Base-by-base conservation (phyloP, 2,888 invertebrate genomes). In the Acronicta psi region DNA sequence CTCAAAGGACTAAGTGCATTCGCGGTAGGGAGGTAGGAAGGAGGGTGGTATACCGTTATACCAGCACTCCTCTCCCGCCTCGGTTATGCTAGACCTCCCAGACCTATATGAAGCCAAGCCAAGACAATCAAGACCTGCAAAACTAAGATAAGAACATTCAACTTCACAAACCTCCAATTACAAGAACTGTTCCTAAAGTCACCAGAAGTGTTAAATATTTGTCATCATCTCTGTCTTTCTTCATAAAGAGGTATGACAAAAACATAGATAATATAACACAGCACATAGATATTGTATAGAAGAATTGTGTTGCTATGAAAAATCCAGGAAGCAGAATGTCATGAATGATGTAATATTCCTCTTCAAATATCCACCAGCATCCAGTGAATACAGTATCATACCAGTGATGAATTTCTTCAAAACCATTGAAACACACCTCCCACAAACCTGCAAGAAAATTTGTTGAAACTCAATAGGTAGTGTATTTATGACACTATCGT, bases 311-410 rank as follows among this genome's bases (percentile, higher is more conserved):
- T 0, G 98, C 97, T 55, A 99, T 96, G 82, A 99, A 99, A 93
- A 99, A 99, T 13, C 97, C 96, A 51, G 98, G 98, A 75, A 98
- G 91, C 4, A 99, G 92, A 79, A 98, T 97, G 77, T 98, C 97
- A 80, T 98, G 97, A 72, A 99, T 98, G 59, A 98, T 98, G 84
- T 98, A 98, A 87, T 98, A 99, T 91, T 99, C 99, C 87, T 98
- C 99, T 90, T 99, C 98, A 83, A 99, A 98, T 61, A 99, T 97
- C 98, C 99, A 99, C 97, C 98, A 98, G 84, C 99, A 99, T 0
- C 98, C 98, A 14, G 94, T 95, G 80, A 98, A 98, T 51, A 95
- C 94, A 6, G 96, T 96, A 81, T 99, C 98, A 90, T 99, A 99
- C 87, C 96, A 95, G 71, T 97, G 96, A 74, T 97, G 96, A 5